Evolutionary conservation across 2,797 vertebrate genomes (phyloP), one percentile per base, ranked within the genome.

Genomic region (Lagocephalus sceleratus): DNA sequence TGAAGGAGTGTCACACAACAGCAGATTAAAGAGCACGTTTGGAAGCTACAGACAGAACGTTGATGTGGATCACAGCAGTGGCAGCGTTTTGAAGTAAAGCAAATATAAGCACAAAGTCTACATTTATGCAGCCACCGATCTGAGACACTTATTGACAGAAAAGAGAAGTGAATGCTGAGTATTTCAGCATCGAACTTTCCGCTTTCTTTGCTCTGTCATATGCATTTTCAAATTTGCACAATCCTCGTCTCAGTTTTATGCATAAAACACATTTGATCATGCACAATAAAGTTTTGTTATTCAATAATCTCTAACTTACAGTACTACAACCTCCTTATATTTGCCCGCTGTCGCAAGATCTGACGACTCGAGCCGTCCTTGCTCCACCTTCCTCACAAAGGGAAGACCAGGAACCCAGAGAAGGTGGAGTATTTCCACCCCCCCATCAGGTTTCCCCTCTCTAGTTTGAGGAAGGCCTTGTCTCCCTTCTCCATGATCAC

Each of bases 391-490:
- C 11, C 73, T 89, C 77, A 94, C 74, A 94, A 89, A 10, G 93
- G 92, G 75, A 94, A 94, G 61, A 94, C 92, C 73, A 95, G 83
- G 66, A 95, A 95, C 51, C 93, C 93, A 15, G 92, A 95, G 82
- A 94, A 95, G 61, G 93, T 95, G 26, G 93, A 95, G 71, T 93
- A 95, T 73, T 95, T 95, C 93, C 93, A 95, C 53, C 93, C 93
- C 17, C 93, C 93, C 87, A 95, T 92, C 49, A 95, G 85, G 75
- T 94, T 94, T 41, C 93, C 93, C 63, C 89, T 86, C 69, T 94
- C 92, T 56, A 95, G 90, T 79, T 92, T 92, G 63, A 94, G 92
- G 82, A 93, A 94, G 54, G 92, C 92, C 47, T 94, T 91, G 84
- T 95, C 94, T 20, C 93, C 93, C 12, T 92, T 91, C 77, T 95